Evolutionary conservation across 2,888 invertebrate species (phyloP), one percentile per base, ranked within the genome.

Genomic region (Drosophila incognita): DNA sequence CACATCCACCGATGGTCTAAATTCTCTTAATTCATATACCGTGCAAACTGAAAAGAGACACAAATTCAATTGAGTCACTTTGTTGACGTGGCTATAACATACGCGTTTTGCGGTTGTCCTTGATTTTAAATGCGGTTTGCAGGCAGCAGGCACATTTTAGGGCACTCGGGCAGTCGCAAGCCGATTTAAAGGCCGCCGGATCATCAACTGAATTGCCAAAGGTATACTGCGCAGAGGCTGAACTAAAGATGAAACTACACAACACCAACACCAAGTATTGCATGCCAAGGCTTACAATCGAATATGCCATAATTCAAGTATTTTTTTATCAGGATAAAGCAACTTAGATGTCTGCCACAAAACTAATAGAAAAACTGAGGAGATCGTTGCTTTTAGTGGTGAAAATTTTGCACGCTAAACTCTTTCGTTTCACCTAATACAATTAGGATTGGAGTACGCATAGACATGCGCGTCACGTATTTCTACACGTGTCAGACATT

Each of bases 141-240:
- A 85, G 78, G 67, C 89, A 87, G 33, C 87, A 87, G n/a, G 15
- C 78, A 73, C 89, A 87, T 62, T 62, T 59, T 64, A 81, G 27
- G 7, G 35, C 15, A 21, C 66, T 24, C 11, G 76, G 63, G 38
- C 85, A 87, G 15, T 60, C 53, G 61, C 87, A 87, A 1, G 61
- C 27, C n/a, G 72, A 48, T 2, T 74, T 69, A 27, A 84, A 65
- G n/a, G 74, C 53, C 7, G 77, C 60, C 8, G 61, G 7, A 40
- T 63, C 27, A 8, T 24, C 21, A 33, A n/a, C 49, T 35, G 11
- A 1, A 46, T 15, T 0, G 4, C 29, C 56, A 15, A 59, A 3
- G 8, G 13, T n/a, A 3, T 42, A 33, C 21, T 56, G 42, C 6
- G 21, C 53, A 2, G 33, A 10, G 1, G 24, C 2, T 1, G 38